Conservation (phyloP, 2,888 invertebrate genomes). For the Deilephila porcellus region DNA sequence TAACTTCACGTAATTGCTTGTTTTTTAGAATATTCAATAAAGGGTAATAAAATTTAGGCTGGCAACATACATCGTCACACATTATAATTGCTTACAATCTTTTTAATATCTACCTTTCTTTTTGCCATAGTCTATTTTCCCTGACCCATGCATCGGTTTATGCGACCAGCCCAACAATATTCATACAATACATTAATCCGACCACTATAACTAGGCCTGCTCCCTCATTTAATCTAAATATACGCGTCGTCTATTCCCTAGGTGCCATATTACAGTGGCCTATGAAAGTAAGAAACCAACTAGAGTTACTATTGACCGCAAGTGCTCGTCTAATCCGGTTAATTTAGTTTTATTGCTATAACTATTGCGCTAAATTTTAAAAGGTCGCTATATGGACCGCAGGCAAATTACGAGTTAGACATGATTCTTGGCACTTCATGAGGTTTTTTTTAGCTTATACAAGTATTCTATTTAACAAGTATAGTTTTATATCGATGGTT, state of each 20-base stretch:
- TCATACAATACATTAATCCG: slow-evolving; percentile 28
- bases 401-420: neutral
- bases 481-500: neutral
- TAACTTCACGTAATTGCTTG: slow-evolving; percentile 64
- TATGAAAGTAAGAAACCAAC: slow-evolving; percentile 33
- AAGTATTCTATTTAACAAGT: neutral
- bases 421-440: neutral
- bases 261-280: slow-evolving; percentile 36
- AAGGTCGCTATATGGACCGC: slow-evolving; percentile 28
- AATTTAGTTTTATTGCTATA: slow-evolving; percentile 40
- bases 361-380: slow-evolving; percentile 31
- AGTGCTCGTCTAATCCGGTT: slow-evolving; percentile 18
- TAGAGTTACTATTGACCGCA: slow-evolving; percentile 34
- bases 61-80: neutral
- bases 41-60: slow-evolving; percentile 33
- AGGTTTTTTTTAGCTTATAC: neutral
- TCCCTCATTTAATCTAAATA: slow-evolving; percentile 35
- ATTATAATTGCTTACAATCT: neutral
- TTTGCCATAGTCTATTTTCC: neutral
- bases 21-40: slow-evolving; percentile 67
- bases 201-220: slow-evolving; percentile 35
- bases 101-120: neutral
- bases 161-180: slow-evolving; percentile 6
- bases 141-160: neutral
- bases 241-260: slow-evolving; percentile 36